Conservation (phyloP, 2,113 vertebrate species). For the Craseonycteris thonglongyai region DNA sequence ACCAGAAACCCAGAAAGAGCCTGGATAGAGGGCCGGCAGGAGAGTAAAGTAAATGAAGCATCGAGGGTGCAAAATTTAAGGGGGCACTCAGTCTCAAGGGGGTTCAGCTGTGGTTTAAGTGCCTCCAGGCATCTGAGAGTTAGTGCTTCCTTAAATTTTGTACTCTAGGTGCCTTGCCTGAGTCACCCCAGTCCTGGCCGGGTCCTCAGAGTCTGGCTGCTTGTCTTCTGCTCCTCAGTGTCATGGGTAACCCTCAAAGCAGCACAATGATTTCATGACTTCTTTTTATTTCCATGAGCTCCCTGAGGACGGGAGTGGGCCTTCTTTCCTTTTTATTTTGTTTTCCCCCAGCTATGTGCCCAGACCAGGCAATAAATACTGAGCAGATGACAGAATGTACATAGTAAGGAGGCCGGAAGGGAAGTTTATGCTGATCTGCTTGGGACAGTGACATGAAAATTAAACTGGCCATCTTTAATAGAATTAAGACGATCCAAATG, state of each 20-base stretch:
- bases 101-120: not conserved
- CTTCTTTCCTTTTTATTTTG: not conserved
- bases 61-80: not conserved
- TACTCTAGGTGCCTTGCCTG: not conserved
- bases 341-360: not conserved
- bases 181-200: not conserved
- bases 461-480: not conserved
- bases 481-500: not conserved
- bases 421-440: not conserved
- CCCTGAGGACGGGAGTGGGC: not conserved
- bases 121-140: not conserved
- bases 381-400: not conserved
- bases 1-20: not conserved
- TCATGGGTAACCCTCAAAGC: not conserved
- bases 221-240: not conserved
- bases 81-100: not conserved
- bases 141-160: not conserved
- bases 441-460: not conserved
- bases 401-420: not conserved
- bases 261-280: not conserved
- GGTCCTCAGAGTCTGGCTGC: not conserved
- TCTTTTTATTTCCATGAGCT: not conserved
- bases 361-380: not conserved
- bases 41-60: not conserved
- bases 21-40: not conserved